Evolutionary conservation across 2,888 invertebrate species (phyloP).

Genomic region (Darwinula stevensoni): DNA sequence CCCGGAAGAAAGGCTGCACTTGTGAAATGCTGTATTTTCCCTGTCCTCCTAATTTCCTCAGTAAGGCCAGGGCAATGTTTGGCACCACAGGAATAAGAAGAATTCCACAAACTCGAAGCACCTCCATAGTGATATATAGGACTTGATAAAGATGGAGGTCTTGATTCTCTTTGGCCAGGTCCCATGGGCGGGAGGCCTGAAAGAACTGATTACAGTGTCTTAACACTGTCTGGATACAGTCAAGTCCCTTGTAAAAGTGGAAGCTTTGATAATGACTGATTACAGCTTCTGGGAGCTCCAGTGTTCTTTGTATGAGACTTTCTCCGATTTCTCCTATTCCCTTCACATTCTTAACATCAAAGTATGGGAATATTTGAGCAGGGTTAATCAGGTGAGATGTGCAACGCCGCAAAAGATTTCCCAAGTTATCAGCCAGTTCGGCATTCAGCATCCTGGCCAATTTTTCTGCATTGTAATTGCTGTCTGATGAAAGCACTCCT

Average conservation of each 20-base stretch:
- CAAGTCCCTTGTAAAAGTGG: background rate
- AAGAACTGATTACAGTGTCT: conserved; percentile 27
- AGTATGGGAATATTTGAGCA: conserved; percentile 33
- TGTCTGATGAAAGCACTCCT: conserved; percentile 63
- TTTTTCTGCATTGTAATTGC: conserved; percentile 55
- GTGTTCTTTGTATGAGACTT: background rate
- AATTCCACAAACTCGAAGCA: conserved; percentile 42
- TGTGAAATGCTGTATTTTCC: too few relatives aligned
- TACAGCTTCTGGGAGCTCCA: background rate
- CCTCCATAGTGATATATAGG: conserved; percentile 55
- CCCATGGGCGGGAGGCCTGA: conserved; percentile 64
- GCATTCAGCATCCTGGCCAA: conserved; percentile 45
- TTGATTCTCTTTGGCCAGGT: conserved; percentile 28
- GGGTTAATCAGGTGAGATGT: conserved; percentile 47
- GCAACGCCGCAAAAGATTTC: conserved; percentile 59
- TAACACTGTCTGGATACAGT: conserved; percentile 18
- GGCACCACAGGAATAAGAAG: conserved; percentile 66
- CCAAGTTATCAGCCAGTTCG: conserved; percentile 68
- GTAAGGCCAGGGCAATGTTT: conserved; percentile 28
- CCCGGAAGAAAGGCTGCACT: too few relatives aligned
- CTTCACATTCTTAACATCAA: conserved; percentile 15
- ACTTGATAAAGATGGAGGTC: conserved; percentile 33
- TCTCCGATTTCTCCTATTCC: too few relatives aligned
- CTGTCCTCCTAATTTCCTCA: conserved; percentile 21
- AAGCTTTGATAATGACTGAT: conserved; percentile 1